Base-by-base conservation (phyloP, 2,888 invertebrate species). In the Lithosia quadra region DNA sequence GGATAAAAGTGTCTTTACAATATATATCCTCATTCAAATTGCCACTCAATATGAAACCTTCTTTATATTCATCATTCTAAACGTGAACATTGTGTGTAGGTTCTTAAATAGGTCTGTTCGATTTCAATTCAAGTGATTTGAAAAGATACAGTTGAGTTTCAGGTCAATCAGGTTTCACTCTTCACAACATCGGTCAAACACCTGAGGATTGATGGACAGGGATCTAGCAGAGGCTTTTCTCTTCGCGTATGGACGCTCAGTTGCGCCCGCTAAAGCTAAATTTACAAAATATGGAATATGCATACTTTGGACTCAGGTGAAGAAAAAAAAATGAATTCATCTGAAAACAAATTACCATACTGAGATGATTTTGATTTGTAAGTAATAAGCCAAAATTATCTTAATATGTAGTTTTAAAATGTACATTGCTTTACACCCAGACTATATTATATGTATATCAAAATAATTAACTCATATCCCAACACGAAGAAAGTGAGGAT, bases 401-500 rank as follows among this genome's bases (percentile, higher is more conserved):
- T 34, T 10, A 34, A 7, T 10, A 10, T 33, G 22, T 55, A 56
- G 22, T 5, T 28, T n/a, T 24, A 59, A 58, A 4, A 15, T 58
- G 53, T 55, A 53, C 53, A 59, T 21, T 34, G n/a, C 53, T 67
- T 33, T 21, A 57, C 34, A 36, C 11, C 11, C 15, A 49, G 11
- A 56, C 24, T 56, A n/a, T n/a, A n/a, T n/a, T n/a, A n/a, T n/a
- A n/a, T 55, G 8, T 18, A 22, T 18, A 60, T 56, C 21, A 22
- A 59, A 11, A 22, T 18, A n/a, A 49, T 49, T 49, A 8, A 24
- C 24, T 56, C 13, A 60, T 57, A 78, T 69, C 58, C 59, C 65
- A 72, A 69, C 56, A 33, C 36, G 11, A 56, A 76, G 72, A 73
- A 72, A 75, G 58, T 56, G 55, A 68, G 67, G 73, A 36, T 63